A percentile compares a stretch with the other conserved stretches of the same genome.
These are phyloP conservation scores for Phyllotreta striolata DNA, from an alignment of 2,888 invertebrate genomes.

Conservation along the genomic window DNA sequence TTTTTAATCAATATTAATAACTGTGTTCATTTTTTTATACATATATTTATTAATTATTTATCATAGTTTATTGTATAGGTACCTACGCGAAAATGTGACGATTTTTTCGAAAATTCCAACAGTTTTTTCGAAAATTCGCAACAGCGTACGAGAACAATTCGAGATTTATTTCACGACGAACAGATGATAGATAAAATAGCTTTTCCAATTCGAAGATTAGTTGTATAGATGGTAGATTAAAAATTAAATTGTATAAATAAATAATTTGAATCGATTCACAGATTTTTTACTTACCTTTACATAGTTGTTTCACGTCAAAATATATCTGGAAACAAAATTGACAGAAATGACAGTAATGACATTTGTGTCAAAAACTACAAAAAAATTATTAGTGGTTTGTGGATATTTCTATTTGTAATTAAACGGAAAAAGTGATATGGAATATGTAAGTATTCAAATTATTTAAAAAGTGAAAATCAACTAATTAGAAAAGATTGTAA, in stretches of 20 bases:
- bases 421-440: no score
- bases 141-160: constrained; percentile 3
- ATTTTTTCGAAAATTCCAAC: constrained; percentile 24
- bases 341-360: no score
- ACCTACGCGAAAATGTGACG: constrained; percentile 25
- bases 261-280: constrained; percentile 6
- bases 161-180: constrained; percentile 3
- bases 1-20: constrained; percentile 32
- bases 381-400: no score
- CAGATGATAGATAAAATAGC: background rate
- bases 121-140: background rate
- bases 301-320: no score
- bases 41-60: constrained; percentile 46
- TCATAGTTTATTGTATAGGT: constrained; percentile 40
- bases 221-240: constrained; percentile 21
- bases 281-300: background rate
- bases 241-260: constrained; percentile 18
- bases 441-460: no score
- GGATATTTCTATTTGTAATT: no score
- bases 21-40: constrained; percentile 47
- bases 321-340: no score
- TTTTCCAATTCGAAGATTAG: constrained; percentile 9
- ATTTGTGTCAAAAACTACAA: no score
- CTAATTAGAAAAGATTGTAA: no score
- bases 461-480: no score